Conservation (phyloP, 2,113 vertebrate genomes). For the Austrofundulus limnaeus region DNA sequence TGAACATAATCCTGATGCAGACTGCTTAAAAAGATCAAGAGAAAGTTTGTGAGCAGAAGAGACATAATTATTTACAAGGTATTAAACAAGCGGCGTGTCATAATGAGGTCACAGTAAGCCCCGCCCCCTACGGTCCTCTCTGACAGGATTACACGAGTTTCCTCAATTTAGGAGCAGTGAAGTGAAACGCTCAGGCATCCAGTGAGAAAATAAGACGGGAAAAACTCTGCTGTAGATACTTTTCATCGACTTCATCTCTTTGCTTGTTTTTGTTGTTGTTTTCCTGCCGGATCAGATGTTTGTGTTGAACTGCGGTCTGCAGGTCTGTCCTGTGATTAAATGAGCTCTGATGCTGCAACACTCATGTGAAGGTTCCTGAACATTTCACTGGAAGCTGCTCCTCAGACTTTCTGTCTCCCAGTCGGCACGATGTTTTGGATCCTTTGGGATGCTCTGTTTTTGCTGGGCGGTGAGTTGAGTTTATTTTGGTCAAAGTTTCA, state of each 20-base stretch:
- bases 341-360: constrained; percentile 21
- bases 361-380: constrained; percentile 32
- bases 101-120: constrained; percentile 34
- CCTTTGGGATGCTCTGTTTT: constrained; percentile 78
- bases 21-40: too few species aligned
- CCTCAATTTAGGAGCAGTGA: constrained; percentile 60
- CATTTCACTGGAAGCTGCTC: constrained; percentile 26
- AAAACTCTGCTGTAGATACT: neutral
- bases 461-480: constrained; percentile 75
- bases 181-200: constrained; percentile 40
- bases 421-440: constrained; percentile 74
- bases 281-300: neutral
- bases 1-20: too few species aligned
- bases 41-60: too few species aligned
- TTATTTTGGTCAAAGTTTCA: neutral
- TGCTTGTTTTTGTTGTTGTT: neutral
- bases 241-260: neutral
- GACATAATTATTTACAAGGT: neutral
- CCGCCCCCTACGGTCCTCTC: constrained; percentile 53
- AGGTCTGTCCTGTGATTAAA: constrained; percentile 18
- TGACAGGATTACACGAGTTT: constrained; percentile 63
- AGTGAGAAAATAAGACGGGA: neutral
- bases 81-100: neutral
- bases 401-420: constrained; percentile 3
- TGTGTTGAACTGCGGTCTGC: constrained; percentile 1